Evolutionary conservation across 2,888 invertebrate species (phyloP).

Genomic region (Cylloceria caligata): DNA sequence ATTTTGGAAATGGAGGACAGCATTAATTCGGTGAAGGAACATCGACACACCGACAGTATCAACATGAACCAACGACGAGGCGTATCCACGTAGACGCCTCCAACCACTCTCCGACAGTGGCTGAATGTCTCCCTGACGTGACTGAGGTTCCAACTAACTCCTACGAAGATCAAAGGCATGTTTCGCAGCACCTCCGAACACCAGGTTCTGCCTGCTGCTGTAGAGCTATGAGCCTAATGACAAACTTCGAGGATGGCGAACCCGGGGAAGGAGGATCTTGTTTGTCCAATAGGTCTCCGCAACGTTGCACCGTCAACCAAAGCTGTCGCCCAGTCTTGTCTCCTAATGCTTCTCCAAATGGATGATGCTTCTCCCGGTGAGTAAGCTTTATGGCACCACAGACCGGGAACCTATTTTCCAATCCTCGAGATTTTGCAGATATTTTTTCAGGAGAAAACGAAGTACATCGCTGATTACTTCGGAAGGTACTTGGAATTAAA

Average conservation of each 20-base stretch:
- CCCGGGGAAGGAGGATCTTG: slow-evolving; percentile 24
- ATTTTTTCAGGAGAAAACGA: not conserved
- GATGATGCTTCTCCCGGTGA: not conserved
- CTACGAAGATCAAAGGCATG: slow-evolving; percentile 52
- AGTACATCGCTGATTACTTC: not conserved
- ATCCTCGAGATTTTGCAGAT: not conserved
- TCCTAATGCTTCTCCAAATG: slow-evolving; percentile 16
- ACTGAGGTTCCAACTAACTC: slow-evolving; percentile 27
- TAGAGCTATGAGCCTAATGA: slow-evolving; percentile 39
- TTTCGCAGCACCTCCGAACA: slow-evolving; percentile 10
- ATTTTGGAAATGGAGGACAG: slow-evolving; percentile 12
- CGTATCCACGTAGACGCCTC: slow-evolving; percentile 11
- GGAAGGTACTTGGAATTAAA: not conserved
- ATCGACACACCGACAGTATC: slow-evolving; percentile 31
- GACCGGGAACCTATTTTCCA: not conserved
- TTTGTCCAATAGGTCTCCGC: slow-evolving; percentile 24
- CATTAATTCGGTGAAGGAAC: slow-evolving; percentile 31
- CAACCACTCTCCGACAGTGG: slow-evolving; percentile 26
- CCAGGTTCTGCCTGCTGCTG: slow-evolving; percentile 14
- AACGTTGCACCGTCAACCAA: not conserved
- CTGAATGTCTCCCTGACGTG: slow-evolving; percentile 13
- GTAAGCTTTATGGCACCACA: not conserved
- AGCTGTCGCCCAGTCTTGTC: slow-evolving; percentile 10
- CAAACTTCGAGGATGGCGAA: slow-evolving; percentile 44
- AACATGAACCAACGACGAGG: slow-evolving; percentile 22